phyloP scores from a whole-genome alignment of 2,888 invertebrate species.

The Dynastes grantii region DNA sequence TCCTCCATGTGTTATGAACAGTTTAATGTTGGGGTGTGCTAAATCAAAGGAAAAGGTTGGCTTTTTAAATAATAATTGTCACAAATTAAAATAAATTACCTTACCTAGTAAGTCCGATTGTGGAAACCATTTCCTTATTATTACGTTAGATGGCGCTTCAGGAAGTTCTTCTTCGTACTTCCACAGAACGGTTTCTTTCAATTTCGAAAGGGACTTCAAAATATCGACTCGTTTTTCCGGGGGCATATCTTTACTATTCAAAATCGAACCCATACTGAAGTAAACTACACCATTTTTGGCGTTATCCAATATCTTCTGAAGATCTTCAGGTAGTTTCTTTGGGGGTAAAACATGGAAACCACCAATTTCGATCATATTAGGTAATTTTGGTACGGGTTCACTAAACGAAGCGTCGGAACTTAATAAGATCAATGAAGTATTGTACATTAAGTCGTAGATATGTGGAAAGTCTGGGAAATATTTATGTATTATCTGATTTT shows the following conservation, averaged over 20 bases:
- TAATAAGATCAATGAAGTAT: conserved; percentile 61
- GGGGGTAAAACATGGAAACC: conserved; percentile 70
- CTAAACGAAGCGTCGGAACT: conserved; percentile 72
- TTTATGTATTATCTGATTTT: conserved; percentile 59
- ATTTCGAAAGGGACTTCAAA: conserved; percentile 70
- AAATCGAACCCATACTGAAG: conserved; percentile 40
- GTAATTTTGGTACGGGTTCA: conserved; percentile 71
- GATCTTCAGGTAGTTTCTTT: conserved; percentile 49
- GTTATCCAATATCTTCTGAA: conserved; percentile 39
- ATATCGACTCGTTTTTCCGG: neutral
- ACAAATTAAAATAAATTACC: conserved; percentile 50
- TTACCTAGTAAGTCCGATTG: conserved; percentile 67
- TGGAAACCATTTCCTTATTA: conserved; percentile 77
- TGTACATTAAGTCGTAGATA: conserved; percentile 60
- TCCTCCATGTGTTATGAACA: conserved; percentile 76
- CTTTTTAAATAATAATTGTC: neutral
- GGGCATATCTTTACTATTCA: conserved; percentile 34
- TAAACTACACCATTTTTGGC: conserved; percentile 40
- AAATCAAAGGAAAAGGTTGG: neutral
- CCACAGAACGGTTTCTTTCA: conserved; percentile 77
- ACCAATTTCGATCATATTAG: conserved; percentile 75
- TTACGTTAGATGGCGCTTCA: conserved; percentile 73
- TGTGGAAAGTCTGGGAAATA: conserved; percentile 60
- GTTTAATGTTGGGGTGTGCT: conserved; percentile 73
- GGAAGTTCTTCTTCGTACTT: conserved; percentile 77